Evolutionary conservation across 2,888 invertebrate genomes (phyloP).

Genomic region (Globia sparganii): DNA sequence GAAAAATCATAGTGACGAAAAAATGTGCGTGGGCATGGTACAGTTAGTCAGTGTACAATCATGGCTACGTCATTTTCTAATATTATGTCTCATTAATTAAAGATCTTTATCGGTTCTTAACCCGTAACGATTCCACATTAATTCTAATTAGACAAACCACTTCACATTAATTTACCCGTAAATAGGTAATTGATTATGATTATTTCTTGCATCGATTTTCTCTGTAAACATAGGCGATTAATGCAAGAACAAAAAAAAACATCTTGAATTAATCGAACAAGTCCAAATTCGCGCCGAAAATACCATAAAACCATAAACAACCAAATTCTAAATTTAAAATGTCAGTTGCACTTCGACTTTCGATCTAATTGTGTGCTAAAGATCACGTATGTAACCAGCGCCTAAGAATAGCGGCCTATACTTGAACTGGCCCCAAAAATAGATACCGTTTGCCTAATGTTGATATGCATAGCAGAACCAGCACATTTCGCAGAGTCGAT

Average conservation of each 20-base stretch:
- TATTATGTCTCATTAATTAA: conserved; percentile 58
- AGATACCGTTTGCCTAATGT: conserved; percentile 67
- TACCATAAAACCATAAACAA: conserved; percentile 21
- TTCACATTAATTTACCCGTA: conserved; percentile 12
- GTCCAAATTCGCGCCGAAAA: neutral
- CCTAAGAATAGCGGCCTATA: conserved; percentile 73
- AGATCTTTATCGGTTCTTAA: conserved; percentile 74
- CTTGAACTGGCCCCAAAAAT: conserved; percentile 73
- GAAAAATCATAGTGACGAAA: conserved; percentile 72
- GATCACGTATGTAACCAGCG: conserved; percentile 60
- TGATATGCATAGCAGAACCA: conserved; percentile 60
- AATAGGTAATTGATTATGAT: neutral
- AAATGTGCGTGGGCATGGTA: conserved; percentile 79
- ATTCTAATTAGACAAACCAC: conserved; percentile 22
- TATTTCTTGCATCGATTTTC: neutral
- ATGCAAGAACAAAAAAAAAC: neutral
- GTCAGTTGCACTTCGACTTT: conserved; percentile 10
- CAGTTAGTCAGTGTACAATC: conserved; percentile 77
- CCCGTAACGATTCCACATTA: conserved; percentile 59
- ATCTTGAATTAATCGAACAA: conserved; percentile 11
- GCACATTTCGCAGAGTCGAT: conserved; percentile 63
- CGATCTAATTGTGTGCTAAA: conserved; percentile 64
- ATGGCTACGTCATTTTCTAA: conserved; percentile 72
- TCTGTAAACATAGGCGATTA: neutral
- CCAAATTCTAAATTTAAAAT: conserved; percentile 27